Percentiles rank a stretch among this genome's conserved stretches.
Conservation (phyloP, 1,140 invertebrate genomes). For the Eufriesea mexicana region DNA sequence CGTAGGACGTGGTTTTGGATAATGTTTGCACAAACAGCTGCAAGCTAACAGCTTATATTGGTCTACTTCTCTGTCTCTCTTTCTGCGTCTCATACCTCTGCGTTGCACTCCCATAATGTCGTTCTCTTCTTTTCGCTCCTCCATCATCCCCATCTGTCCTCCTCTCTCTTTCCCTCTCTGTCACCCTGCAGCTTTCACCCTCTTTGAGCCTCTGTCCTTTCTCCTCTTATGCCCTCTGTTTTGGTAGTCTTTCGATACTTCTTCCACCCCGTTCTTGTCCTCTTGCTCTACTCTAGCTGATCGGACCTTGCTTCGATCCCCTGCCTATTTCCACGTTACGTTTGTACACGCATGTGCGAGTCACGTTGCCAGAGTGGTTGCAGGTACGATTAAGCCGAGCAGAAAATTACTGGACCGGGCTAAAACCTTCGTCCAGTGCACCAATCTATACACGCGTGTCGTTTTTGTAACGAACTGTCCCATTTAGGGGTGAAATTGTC, state of each 20-base stretch:
- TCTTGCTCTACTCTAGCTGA: not conserved
- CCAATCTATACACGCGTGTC: slow-evolving; percentile 26
- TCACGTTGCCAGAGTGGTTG: not conserved
- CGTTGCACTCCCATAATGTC: not conserved
- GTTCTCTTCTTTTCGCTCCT: not conserved
- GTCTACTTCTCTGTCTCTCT: slow-evolving; percentile 44
- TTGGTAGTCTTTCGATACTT: not conserved
- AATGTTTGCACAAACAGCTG: slow-evolving; percentile 68
- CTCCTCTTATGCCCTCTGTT: not conserved
- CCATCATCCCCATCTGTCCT: not conserved
- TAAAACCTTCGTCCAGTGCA: slow-evolving; percentile 28
- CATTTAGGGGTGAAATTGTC: slow-evolving; percentile 26
- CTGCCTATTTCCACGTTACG: not conserved
- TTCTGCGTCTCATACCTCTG: not conserved
- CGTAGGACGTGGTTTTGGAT: slow-evolving; percentile 56
- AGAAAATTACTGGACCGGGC: slow-evolving; percentile 40
- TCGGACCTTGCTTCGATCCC: not conserved
- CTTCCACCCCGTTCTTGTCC: not conserved
- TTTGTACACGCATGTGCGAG: slow-evolving; percentile 12
- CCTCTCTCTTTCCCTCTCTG: not conserved
- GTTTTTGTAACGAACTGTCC: slow-evolving; percentile 40
- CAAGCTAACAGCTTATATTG: slow-evolving; percentile 68
- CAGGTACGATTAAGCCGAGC: slow-evolving; percentile 43
- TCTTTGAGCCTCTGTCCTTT: not conserved
- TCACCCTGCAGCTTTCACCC: too few relatives aligned